Conservation (phyloP, 2,113 vertebrate species). For the Cariama cristata region DNA sequence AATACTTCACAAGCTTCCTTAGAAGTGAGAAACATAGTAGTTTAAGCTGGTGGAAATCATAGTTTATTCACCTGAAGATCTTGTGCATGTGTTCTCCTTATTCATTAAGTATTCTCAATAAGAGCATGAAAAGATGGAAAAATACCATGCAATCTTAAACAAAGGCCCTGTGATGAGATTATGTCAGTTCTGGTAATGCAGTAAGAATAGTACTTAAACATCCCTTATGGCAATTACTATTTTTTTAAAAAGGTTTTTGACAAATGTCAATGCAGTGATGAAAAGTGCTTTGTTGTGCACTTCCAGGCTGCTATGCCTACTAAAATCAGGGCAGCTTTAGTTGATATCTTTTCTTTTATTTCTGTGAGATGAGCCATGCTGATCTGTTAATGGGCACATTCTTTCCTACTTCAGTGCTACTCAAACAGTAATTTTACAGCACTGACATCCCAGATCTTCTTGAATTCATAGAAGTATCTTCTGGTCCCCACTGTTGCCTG, state of each 20-base stretch:
- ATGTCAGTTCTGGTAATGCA: background rate
- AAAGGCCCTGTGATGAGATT: background rate
- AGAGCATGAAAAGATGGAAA: background rate
- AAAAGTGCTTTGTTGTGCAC: background rate
- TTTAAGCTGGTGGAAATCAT: background rate
- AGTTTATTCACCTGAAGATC: background rate
- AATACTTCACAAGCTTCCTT: background rate
- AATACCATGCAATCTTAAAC: background rate
- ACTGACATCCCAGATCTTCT: background rate
- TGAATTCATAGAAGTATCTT: background rate
- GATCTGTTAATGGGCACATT: slow-evolving; percentile 21
- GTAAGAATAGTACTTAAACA: background rate
- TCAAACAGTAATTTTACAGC: background rate
- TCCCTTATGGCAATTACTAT: background rate
- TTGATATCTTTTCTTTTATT: slow-evolving; percentile 22
- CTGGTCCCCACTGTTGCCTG: background rate
- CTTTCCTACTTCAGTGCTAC: background rate
- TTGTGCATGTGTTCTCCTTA: background rate
- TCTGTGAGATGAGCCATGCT: slow-evolving; percentile 57
- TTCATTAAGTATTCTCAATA: background rate
- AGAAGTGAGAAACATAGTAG: background rate
- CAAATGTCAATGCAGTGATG: background rate
- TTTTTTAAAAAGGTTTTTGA: background rate
- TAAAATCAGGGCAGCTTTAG: slow-evolving; percentile 21
- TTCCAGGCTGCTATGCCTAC: background rate